Evolutionary conservation across 2,113 vertebrate genomes (phyloP).

Genomic region (Ctenodactylus gundi): DNA sequence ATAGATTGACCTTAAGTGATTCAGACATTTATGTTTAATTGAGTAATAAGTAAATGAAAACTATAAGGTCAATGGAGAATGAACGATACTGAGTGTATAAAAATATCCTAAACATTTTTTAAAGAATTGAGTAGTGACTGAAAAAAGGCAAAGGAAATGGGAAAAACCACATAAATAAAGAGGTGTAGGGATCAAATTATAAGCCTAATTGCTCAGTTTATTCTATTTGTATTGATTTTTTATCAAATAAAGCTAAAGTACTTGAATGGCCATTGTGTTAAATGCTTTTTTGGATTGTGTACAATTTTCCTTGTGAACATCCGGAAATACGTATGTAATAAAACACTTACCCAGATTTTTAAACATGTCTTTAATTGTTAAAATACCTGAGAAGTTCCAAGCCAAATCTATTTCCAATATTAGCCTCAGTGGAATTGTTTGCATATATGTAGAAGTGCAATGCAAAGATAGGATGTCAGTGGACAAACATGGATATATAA

Average conservation of each 20-base stretch:
- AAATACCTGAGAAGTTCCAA: neutral
- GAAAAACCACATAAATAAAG: slow-evolving; percentile 57
- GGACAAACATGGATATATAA: neutral
- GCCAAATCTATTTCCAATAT: neutral
- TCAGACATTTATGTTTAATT: neutral
- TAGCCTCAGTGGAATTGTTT: neutral
- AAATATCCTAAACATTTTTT: neutral
- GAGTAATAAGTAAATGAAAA: neutral
- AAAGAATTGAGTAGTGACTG: neutral
- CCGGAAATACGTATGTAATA: neutral
- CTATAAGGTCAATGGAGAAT: neutral
- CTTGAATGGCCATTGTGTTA: slow-evolving; percentile 69
- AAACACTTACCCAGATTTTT: neutral
- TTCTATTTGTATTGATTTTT: slow-evolving; percentile 68
- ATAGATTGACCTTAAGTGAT: neutral
- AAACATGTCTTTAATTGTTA: slow-evolving; percentile 22
- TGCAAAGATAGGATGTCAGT: neutral
- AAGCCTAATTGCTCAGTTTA: neutral
- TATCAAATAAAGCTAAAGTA: slow-evolving; percentile 62
- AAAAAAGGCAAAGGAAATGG: slow-evolving; percentile 41
- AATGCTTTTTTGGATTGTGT: slow-evolving; percentile 66
- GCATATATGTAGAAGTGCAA: neutral
- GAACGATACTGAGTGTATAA: neutral
- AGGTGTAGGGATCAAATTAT: slow-evolving; percentile 24
- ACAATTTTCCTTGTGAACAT: slow-evolving; percentile 39